Conservation (phyloP, 2,797 vertebrate genomes). For the Cryptoprocta ferox region DNA sequence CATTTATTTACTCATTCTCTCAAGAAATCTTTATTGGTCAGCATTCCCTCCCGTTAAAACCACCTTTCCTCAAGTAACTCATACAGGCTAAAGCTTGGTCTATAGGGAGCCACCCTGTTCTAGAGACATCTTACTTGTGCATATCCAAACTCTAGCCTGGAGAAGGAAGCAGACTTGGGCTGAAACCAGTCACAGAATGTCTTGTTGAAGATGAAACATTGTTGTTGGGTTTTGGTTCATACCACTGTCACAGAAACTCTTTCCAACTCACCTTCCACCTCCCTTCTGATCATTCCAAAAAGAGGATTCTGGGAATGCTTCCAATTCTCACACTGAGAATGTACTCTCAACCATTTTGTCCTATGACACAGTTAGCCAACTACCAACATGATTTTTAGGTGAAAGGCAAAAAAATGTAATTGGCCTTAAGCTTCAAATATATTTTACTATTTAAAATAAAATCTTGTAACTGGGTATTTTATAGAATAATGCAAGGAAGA, state of each 20-base stretch:
- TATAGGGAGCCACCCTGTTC: neutral
- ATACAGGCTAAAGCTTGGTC: neutral
- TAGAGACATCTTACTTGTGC: neutral
- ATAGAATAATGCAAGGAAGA: neutral
- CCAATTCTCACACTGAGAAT: neutral
- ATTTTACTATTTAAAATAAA: constrained; percentile 15
- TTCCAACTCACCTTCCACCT: neutral
- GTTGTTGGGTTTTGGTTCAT: neutral
- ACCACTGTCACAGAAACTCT: neutral
- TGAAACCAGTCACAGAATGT: neutral
- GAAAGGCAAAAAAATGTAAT: neutral
- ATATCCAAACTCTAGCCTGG: neutral
- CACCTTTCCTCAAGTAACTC: neutral
- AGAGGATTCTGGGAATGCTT: neutral
- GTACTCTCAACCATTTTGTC: neutral
- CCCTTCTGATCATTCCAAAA: neutral
- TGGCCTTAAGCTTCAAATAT: neutral
- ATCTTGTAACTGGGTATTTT: neutral
- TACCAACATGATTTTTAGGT: neutral
- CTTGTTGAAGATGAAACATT: neutral
- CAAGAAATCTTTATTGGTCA: neutral
- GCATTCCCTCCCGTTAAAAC: neutral
- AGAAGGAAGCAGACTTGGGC: neutral
- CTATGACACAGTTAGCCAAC: neutral
- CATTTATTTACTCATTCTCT: neutral